Percentiles rank a stretch among this genome's conserved stretches.
Conservation (phyloP, 2,888 invertebrate genomes). For the Mythimna albipuncta region DNA sequence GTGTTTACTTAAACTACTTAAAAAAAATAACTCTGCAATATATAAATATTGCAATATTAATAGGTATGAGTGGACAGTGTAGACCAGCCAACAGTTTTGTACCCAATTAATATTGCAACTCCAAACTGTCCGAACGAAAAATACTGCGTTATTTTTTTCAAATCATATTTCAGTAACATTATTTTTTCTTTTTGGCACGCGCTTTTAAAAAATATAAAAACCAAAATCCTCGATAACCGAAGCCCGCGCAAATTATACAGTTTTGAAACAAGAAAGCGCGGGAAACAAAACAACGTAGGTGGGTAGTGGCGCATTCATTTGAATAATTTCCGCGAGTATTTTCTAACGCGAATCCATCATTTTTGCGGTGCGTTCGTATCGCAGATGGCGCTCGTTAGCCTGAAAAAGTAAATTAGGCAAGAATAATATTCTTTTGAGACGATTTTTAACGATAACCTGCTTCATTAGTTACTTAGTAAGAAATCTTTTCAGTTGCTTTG, state of each 20-base stretch:
- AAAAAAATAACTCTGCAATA: too few species aligned
- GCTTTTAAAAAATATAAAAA: slow-evolving; percentile 17
- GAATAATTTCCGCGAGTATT: slow-evolving; percentile 80
- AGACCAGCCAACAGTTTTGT: too few species aligned
- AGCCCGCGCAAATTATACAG: slow-evolving; percentile 49
- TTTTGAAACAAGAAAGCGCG: slow-evolving; percentile 54
- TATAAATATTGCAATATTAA: too few species aligned
- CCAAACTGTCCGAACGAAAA: not conserved
- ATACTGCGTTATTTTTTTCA: not conserved
- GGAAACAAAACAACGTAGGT: slow-evolving; percentile 67
- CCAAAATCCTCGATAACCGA: slow-evolving; percentile 39
- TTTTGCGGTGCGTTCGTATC: slow-evolving; percentile 67
- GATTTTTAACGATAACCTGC: not conserved
- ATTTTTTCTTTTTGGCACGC: not conserved
- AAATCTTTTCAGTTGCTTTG: not conserved
- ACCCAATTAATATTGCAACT: not conserved
- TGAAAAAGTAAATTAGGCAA: slow-evolving; percentile 12
- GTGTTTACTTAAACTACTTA: too few species aligned
- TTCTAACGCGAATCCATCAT: slow-evolving; percentile 78
- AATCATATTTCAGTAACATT: not conserved
- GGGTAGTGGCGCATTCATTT: slow-evolving; percentile 79
- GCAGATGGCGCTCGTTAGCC: slow-evolving; percentile 59
- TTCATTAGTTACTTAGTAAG: not conserved
- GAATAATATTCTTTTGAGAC: not conserved
- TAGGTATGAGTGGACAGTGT: too few species aligned